phyloP scores from a whole-genome alignment of 2,888 invertebrate genomes.

The Acleris laterana region DNA sequence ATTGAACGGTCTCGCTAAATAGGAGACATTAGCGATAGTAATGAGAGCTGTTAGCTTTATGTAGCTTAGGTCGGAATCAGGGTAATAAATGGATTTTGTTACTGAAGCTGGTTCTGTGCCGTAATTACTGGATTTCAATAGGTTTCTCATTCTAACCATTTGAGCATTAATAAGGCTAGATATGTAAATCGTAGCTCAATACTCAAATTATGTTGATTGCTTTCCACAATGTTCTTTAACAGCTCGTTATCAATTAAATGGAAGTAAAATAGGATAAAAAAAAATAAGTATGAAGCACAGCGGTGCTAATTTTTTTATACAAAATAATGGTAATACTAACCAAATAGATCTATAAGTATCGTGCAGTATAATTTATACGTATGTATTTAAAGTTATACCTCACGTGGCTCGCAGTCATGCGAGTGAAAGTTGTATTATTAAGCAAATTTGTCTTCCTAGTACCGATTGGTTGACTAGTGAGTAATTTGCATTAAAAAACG shows the following conservation, averaged over 20 bases:
- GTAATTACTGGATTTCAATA: neutral
- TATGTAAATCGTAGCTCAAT: no score
- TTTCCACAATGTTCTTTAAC: no score
- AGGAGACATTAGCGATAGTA: constrained; percentile 47
- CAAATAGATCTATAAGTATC: neutral
- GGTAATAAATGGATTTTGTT: constrained; percentile 30
- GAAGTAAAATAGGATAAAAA: no score
- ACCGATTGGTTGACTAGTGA: constrained; percentile 41
- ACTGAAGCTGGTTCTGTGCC: constrained; percentile 21
- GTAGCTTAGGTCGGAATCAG: constrained; percentile 27
- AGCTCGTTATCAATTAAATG: no score
- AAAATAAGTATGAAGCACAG: no score
- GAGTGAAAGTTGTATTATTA: constrained; percentile 62
- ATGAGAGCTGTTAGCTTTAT: constrained; percentile 37
- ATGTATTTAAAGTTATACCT: constrained; percentile 1
- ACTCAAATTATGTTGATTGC: no score
- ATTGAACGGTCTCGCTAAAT: constrained; percentile 61
- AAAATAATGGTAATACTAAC: neutral
- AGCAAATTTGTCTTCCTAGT: constrained; percentile 47
- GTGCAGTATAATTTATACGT: constrained; percentile 2
- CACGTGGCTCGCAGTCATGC: constrained; percentile 28
- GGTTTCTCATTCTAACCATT: no score
- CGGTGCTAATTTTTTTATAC: no score
- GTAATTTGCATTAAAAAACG: constrained; percentile 36
- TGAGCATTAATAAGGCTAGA: no score